Evolutionary conservation across 2,888 invertebrate genomes (phyloP).

Genomic region (Drosophila nr. medialis): DNA sequence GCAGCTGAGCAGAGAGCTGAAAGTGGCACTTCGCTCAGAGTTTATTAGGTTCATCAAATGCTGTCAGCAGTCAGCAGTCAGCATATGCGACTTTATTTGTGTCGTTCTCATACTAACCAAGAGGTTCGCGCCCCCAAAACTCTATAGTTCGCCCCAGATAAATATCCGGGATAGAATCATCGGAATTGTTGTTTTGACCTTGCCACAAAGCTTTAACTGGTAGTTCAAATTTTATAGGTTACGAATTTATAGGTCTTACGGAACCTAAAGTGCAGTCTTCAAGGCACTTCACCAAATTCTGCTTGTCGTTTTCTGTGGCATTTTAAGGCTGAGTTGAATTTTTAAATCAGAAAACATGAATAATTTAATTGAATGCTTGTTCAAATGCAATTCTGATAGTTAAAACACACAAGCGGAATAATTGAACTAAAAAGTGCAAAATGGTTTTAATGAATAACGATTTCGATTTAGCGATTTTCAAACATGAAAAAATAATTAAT

Average conservation of each 20-base stretch:
- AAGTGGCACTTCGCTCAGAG: constrained; percentile 65
- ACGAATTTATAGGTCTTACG: not conserved
- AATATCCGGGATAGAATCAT: constrained; percentile 5
- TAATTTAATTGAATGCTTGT: not conserved
- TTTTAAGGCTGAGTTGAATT: not conserved
- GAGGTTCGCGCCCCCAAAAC: constrained; percentile 33
- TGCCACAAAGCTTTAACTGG: constrained; percentile 1
- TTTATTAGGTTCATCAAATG: constrained; percentile 75
- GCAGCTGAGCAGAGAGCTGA: constrained; percentile 47
- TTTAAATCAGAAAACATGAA: not conserved
- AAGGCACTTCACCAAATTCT: too few relatives aligned
- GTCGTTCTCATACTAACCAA: constrained; percentile 55
- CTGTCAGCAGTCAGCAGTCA: constrained; percentile 64
- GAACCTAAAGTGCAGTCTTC: not conserved
- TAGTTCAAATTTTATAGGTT: not conserved
- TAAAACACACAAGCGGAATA: not conserved
- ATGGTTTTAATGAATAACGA: too few relatives aligned
- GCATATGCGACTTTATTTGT: constrained; percentile 66
- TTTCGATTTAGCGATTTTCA: too few relatives aligned
- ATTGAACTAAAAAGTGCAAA: too few relatives aligned
- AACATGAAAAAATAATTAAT: not conserved
- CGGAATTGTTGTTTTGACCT: constrained; percentile 13
- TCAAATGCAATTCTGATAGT: not conserved
- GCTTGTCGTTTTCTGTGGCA: not conserved
- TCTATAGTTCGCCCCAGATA: constrained; percentile 10